Conservation (phyloP, 2,888 invertebrate genomes). For the Athalia circularis region DNA sequence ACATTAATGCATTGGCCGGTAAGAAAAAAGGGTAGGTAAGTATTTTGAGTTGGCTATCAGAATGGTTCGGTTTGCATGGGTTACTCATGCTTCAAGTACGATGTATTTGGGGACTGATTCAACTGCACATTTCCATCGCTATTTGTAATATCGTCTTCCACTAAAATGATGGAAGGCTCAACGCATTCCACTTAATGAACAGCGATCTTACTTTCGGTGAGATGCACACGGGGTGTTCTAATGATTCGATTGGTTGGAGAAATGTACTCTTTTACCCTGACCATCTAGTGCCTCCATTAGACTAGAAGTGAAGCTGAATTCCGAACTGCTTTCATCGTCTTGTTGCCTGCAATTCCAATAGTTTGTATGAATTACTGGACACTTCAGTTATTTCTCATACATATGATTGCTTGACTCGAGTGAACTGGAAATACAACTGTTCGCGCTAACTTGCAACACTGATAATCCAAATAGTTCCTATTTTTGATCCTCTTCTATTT, state of each 20-base stretch:
- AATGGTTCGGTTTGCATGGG: neutral
- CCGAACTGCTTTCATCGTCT: conserved; percentile 68
- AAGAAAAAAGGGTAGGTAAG: conserved; percentile 4
- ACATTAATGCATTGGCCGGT: conserved; percentile 8
- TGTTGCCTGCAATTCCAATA: conserved; percentile 59
- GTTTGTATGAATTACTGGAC: neutral
- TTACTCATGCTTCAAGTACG: neutral
- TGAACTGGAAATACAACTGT: too few species aligned
- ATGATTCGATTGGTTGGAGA: conserved; percentile 57
- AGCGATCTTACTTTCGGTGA: neutral
- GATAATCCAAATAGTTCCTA: too few species aligned
- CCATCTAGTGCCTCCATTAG: conserved; percentile 75
- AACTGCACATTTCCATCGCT: too few species aligned
- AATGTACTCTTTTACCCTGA: conserved; percentile 72
- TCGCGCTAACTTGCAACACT: too few species aligned
- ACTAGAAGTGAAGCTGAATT: conserved; percentile 78
- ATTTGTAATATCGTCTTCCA: too few species aligned
- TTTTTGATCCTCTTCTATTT: too few species aligned
- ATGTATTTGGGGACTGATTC: neutral
- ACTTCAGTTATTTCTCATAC: neutral
- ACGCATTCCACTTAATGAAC: too few species aligned
- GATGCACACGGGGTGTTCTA: neutral
- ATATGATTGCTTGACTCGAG: too few species aligned
- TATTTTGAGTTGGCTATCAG: conserved; percentile 19
- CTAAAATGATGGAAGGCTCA: too few species aligned